phyloP scores from a whole-genome alignment of 2,888 invertebrate genomes.

The Galeruca laticollis region DNA sequence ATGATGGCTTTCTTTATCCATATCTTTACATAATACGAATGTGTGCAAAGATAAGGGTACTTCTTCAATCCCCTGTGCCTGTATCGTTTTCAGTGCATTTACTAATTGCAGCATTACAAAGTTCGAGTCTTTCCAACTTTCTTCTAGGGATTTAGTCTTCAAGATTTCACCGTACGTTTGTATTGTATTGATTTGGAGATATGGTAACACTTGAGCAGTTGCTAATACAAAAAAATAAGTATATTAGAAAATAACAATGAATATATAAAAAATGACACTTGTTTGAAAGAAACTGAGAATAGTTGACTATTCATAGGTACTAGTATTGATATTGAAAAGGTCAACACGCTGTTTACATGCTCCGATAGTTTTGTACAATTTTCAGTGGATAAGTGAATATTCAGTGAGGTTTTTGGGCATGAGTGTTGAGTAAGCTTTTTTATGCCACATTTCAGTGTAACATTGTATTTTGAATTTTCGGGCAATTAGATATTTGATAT shows the following conservation, averaged over 20 bases:
- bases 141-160: constrained; percentile 68
- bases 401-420: no score
- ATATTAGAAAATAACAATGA: not conserved
- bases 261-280: constrained; percentile 1
- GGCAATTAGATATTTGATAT: no score
- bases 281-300: no score
- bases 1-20: constrained; percentile 73
- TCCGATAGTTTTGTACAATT: no score
- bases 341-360: no score
- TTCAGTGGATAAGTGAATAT: no score
- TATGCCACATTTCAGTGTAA: no score
- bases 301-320: no score
- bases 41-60: constrained; percentile 78
- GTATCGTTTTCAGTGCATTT: constrained; percentile 84
- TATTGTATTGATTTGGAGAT: constrained; percentile 81
- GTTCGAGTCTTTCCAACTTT: constrained; percentile 75
- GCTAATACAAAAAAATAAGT: constrained; percentile 71
- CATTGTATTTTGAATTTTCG: no score
- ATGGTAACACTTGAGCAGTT: constrained; percentile 81
- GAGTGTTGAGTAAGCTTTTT: no score
- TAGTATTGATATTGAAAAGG: no score
- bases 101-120: constrained; percentile 86
- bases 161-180: constrained; percentile 77
- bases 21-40: constrained; percentile 78
- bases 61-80: constrained; percentile 87